Evolutionary conservation across 2,797 vertebrate species (phyloP).

Genomic region (Ctenochaetus hawaiiensis): DNA sequence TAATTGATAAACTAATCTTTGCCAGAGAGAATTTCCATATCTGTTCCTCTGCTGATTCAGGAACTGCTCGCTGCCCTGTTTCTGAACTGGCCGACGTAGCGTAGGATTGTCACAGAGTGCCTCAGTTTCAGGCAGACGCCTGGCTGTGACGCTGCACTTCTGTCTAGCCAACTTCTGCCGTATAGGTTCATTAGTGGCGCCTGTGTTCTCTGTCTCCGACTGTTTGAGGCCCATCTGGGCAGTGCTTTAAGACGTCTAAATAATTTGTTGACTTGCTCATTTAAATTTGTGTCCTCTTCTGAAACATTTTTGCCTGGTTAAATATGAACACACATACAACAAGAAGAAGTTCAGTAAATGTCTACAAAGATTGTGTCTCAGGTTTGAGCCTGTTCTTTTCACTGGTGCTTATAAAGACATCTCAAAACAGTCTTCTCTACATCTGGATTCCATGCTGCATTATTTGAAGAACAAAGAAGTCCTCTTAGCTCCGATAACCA

Average conservation of each 20-base stretch:
- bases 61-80: constrained; percentile 46
- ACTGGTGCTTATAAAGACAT: background rate
- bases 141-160: constrained; percentile 23
- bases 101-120: constrained; percentile 14
- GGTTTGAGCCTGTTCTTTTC: constrained; percentile 5
- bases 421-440: constrained; percentile 3
- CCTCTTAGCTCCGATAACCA: background rate
- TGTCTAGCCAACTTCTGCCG: constrained; percentile 18
- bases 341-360: constrained; percentile 19
- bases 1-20: constrained; percentile 60
- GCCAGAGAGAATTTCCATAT: constrained; percentile 63
- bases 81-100: constrained; percentile 53
- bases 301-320: constrained; percentile 27
- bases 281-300: constrained; percentile 33
- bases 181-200: background rate
- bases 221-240: constrained; percentile 36
- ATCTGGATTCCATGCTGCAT: background rate
- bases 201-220: constrained; percentile 14
- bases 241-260: constrained; percentile 31
- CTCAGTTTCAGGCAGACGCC: constrained; percentile 20
- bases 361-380: constrained; percentile 29
- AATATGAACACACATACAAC: constrained; percentile 27
- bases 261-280: constrained; percentile 47
- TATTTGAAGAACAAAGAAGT: background rate
- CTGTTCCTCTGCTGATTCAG: constrained; percentile 46